Percentiles rank a stretch among this genome's conserved stretches.
phyloP scores from a whole-genome alignment of 92 coral and sea anemone species.

The Phenganax stokvisi region DNA sequence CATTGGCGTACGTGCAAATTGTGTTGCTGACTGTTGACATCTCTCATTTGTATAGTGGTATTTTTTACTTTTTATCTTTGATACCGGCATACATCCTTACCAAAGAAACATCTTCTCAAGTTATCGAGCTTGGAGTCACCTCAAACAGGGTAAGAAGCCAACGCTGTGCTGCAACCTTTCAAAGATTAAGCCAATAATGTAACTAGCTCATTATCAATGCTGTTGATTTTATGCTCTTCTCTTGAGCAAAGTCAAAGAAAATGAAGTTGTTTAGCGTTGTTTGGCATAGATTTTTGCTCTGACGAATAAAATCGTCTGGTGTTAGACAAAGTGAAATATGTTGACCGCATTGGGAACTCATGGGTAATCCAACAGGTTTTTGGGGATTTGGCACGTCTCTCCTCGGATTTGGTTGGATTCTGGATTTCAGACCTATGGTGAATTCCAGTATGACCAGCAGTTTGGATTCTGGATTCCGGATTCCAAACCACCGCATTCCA shows the following conservation, averaged over 20 bases:
- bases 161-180: neutral
- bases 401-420: too few species aligned
- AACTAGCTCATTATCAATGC: neutral
- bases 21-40: neutral
- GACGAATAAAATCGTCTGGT: neutral
- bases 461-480: too few species aligned
- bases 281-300: neutral
- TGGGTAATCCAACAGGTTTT: too few species aligned
- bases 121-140: constrained; percentile 3
- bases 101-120: constrained; percentile 18
- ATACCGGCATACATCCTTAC: neutral
- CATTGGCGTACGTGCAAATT: too few species aligned
- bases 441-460: too few species aligned
- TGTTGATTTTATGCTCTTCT: too few species aligned
- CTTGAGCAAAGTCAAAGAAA: too few species aligned
- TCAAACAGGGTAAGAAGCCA: neutral
- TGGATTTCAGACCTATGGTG: too few species aligned
- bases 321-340: too few species aligned
- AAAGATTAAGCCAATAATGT: neutral
- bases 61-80: neutral
- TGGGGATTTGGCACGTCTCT: too few species aligned
- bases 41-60: constrained; percentile 18
- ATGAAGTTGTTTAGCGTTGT: neutral
- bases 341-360: too few species aligned
- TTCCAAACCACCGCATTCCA: too few species aligned